Base-by-base conservation (phyloP, 2,888 invertebrate genomes). In the Melieria picta region DNA sequence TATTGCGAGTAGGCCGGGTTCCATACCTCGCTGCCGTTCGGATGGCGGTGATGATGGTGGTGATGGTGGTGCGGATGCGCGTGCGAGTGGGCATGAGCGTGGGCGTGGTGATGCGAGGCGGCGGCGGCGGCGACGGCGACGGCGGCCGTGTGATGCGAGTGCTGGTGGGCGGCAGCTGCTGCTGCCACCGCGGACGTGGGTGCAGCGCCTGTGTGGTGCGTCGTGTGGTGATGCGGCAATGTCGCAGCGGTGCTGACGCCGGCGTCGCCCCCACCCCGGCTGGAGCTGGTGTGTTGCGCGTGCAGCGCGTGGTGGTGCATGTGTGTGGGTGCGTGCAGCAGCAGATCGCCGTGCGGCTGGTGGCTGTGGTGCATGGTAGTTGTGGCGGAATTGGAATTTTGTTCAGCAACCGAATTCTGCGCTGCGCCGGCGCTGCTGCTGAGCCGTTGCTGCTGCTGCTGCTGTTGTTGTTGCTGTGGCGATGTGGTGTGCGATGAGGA, bases 11-110 rank as follows among this genome's bases (percentile, higher is more conserved):
- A 87, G 77, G 86, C 83, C 79, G 87, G 86, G 83, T 85, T 84
- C 87, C 90, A 90, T 90, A 91, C 90, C 90, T 90, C 90, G 88
- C 89, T 88, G 87, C 89, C 88, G 87, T 87, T 86, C 79, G 69
- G 69, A 46, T 73, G 78, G 64, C 76, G 77, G 56, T 79, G 81
- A 42, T 77, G 78, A 60, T 77, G 77, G 43, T 74, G 79, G 72
- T 76, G 72, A 57, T 74, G 73, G 69, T 74, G 77, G 60, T 76
- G 80, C 11, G 76, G 73, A 72, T 76, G 77, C 63, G 74, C 61
- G 7, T 72, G 74, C 13, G 71, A 68, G 7, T 73, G 73, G 9
- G 65, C 64, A 42, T 73, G 76, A 43, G 71, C 74, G 7, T 66
- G 70, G 45, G 69, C 43, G 65, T 74, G 71, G 72, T 74, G 72